Percentiles rank a stretch among this genome's conserved stretches.
These are phyloP conservation scores for Tapera naevia DNA, from an alignment of 2,797 vertebrate genomes.

Conservation along the genomic window DNA sequence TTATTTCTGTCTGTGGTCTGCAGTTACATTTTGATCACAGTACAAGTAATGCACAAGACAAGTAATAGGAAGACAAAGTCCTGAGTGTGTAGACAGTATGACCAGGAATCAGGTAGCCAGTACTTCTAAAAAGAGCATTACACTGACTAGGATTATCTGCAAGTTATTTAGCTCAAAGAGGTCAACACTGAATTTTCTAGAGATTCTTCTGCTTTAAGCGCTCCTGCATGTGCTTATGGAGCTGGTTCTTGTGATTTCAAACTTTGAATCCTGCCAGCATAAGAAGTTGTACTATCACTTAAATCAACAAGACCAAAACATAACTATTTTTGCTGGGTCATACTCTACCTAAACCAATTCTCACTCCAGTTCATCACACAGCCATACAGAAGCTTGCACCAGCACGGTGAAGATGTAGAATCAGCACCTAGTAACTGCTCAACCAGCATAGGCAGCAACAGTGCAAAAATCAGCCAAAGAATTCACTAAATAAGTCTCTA, in stretches of 20 bases:
- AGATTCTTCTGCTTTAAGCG: not conserved
- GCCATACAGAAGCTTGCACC: not conserved
- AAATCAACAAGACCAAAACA: not conserved
- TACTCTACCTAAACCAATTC: not conserved
- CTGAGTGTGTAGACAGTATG: not conserved
- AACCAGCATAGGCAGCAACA: not conserved
- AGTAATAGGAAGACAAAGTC: not conserved
- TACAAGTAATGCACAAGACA: not conserved
- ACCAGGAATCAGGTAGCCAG: not conserved
- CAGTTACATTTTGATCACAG: not conserved
- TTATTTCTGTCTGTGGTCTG: not conserved
- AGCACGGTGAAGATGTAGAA: not conserved
- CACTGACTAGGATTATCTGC: not conserved
- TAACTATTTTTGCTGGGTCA: not conserved
- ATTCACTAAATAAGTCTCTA: not conserved
- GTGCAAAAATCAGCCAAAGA: not conserved
- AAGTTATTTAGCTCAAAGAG: not conserved
- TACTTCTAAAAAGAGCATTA: not conserved
- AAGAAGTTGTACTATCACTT: not conserved
- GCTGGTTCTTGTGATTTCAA: not conserved
- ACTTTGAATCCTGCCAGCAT: not conserved
- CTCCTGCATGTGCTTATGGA: not conserved
- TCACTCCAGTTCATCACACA: not conserved
- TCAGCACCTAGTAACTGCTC: not conserved
- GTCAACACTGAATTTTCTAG: not conserved